phyloP scores from a whole-genome alignment of 2,888 invertebrate species.

The Chaitophorus viminalis region DNA sequence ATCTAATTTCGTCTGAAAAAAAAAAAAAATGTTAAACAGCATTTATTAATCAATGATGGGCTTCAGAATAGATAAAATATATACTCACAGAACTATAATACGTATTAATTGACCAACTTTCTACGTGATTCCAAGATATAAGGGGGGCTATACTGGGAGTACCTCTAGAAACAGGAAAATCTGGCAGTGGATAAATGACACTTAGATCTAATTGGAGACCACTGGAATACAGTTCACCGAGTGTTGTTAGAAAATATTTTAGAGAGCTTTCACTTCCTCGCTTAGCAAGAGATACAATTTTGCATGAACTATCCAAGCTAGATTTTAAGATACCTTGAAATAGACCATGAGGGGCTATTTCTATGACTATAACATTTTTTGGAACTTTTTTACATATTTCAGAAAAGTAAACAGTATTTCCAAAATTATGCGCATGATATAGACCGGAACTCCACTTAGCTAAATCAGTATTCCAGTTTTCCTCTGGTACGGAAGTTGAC shows the following conservation, averaged over 20 bases:
- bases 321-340: constrained; percentile 73
- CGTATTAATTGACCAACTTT: constrained; percentile 68
- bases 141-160: constrained; percentile 72
- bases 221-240: constrained; percentile 73
- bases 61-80: not conserved
- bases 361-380: constrained; percentile 72
- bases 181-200: constrained; percentile 69
- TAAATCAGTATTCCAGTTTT: constrained; percentile 69
- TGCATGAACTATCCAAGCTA: constrained; percentile 69
- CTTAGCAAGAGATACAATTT: constrained; percentile 72
- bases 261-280: constrained; percentile 69
- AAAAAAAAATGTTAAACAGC: not conserved
- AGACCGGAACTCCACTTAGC: constrained; percentile 70
- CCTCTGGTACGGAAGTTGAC: constrained; percentile 71
- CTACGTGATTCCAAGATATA: constrained; percentile 73
- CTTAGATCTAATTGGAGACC: constrained; percentile 70
- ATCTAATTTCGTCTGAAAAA: constrained; percentile 41
- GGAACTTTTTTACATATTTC: constrained; percentile 73
- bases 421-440: constrained; percentile 72
- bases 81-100: constrained; percentile 49
- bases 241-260: constrained; percentile 72
- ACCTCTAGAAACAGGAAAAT: constrained; percentile 71
- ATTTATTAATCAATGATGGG: not conserved
- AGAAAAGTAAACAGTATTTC: constrained; percentile 70
- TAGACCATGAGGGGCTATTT: constrained; percentile 74